Percentiles rank a stretch among this genome's conserved stretches.
Conservation (phyloP, 2,113 vertebrate species). For the Catharus minimus region DNA sequence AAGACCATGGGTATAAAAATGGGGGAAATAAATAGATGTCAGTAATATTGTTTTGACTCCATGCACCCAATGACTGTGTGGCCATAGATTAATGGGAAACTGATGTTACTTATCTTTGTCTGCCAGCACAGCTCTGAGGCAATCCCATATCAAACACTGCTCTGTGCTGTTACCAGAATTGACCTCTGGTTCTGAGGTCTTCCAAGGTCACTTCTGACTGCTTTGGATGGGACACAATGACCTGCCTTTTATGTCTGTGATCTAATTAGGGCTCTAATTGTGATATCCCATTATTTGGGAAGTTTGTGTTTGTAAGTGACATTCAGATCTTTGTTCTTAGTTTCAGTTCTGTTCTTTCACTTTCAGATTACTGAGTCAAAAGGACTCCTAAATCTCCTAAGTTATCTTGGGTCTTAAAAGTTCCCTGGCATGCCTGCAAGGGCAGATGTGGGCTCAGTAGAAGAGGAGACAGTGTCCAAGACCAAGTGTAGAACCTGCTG, state of each 20-base stretch:
- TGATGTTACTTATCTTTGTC: background rate
- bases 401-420: background rate
- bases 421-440: rapidly evolving
- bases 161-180: background rate
- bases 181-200: background rate
- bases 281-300: background rate
- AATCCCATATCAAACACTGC: background rate
- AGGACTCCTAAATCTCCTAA: background rate
- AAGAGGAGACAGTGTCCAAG: background rate
- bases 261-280: background rate
- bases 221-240: background rate
- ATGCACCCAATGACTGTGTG: background rate
- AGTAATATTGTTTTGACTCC: background rate
- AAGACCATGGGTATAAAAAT: background rate
- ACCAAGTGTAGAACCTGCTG: background rate
- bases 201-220: background rate
- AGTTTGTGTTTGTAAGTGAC: background rate
- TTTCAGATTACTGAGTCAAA: background rate
- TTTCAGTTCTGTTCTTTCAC: background rate
- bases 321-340: background rate
- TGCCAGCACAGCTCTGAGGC: background rate
- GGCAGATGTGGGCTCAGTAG: background rate
- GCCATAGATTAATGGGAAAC: background rate
- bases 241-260: background rate
- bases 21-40: background rate